Percentiles rank a stretch among this genome's conserved stretches.
These are phyloP conservation scores for Artemia sinica DNA, from an alignment of 2,888 invertebrate genomes.

Conservation along the genomic window DNA sequence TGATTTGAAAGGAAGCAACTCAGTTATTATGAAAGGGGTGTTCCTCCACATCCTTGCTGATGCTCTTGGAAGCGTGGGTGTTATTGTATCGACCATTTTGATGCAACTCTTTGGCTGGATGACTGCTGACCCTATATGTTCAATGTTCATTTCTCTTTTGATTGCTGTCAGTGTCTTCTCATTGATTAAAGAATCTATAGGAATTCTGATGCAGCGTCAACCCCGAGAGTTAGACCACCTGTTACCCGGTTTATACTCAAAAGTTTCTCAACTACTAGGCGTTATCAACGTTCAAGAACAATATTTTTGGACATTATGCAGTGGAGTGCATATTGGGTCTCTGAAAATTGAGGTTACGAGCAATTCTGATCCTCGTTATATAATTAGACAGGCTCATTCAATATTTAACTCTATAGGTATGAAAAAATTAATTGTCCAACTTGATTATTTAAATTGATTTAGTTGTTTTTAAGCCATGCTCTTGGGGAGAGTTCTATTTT, in stretches of 20 bases:
- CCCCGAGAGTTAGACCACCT: too few relatives aligned
- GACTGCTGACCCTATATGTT: constrained; percentile 90
- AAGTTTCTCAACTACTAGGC: too few relatives aligned
- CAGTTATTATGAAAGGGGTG: constrained; percentile 86
- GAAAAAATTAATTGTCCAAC: constrained; percentile 55
- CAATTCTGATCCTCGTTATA: constrained; percentile 78
- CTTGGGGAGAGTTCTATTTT: too few relatives aligned
- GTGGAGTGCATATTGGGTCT: constrained; percentile 47
- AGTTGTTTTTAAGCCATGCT: too few relatives aligned
- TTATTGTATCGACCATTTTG: constrained; percentile 78
- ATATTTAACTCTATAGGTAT: constrained; percentile 58
- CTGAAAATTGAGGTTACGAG: constrained; percentile 86
- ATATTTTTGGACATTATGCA: too few relatives aligned
- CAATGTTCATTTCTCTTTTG: too few relatives aligned
- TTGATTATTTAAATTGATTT: constrained; percentile 52
- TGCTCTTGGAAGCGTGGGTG: constrained; percentile 88
- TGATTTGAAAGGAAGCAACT: constrained; percentile 40
- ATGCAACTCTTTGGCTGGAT: constrained; percentile 96
- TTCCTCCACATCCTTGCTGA: constrained; percentile 91
- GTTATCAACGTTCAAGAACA: too few relatives aligned
- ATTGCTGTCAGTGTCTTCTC: too few relatives aligned
- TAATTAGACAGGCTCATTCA: constrained; percentile 76
- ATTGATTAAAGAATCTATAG: too few relatives aligned
- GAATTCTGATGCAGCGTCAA: too few relatives aligned
- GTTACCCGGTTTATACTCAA: too few relatives aligned